These are phyloP conservation scores for Cariama cristata DNA, from an alignment of 2,113 vertebrate genomes.

Conservation along the genomic window DNA sequence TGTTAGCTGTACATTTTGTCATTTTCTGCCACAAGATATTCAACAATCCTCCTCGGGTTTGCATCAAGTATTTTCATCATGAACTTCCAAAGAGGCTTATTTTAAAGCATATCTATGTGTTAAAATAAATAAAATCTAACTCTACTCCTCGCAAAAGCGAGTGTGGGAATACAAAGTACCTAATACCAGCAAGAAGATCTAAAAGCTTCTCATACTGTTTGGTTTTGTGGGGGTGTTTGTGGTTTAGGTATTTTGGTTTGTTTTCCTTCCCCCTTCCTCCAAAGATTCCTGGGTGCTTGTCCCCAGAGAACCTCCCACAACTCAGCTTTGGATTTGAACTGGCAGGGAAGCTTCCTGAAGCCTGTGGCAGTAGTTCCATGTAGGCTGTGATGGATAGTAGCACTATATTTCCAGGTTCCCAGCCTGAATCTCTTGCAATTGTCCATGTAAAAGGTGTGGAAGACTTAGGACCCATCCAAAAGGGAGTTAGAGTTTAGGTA, in stretches of 20 bases:
- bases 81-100: background rate
- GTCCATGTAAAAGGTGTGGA: background rate
- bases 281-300: background rate
- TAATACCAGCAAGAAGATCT: background rate
- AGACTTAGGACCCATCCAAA: background rate
- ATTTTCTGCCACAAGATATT: background rate
- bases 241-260: background rate
- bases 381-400: background rate
- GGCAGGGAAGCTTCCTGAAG: background rate
- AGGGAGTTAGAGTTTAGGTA: background rate
- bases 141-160: background rate
- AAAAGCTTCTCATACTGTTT: background rate
- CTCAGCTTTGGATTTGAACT: background rate
- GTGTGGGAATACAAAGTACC: background rate
- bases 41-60: background rate
- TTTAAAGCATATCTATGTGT: background rate
- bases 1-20: background rate
- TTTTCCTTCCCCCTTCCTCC: rapidly evolving
- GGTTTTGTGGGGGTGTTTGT: background rate
- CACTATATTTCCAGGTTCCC: background rate
- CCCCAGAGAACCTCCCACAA: background rate
- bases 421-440: background rate
- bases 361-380: background rate
- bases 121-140: background rate
- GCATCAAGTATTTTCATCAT: background rate